Conservation (phyloP, 92 coral and sea anemone species). For the Meandrina meandrites region DNA sequence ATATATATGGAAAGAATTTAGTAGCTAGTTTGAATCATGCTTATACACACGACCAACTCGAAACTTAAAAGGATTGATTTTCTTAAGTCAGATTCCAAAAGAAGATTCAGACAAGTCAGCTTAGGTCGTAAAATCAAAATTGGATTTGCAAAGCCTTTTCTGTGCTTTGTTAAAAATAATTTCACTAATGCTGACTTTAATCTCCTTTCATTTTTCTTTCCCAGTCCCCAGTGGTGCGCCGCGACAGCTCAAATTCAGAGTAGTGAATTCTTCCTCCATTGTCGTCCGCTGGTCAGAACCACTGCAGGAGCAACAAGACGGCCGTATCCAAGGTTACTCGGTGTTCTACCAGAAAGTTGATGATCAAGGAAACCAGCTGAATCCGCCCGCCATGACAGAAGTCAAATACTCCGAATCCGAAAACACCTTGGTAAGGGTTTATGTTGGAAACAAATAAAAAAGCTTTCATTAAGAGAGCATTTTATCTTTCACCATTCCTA, state of each 20-base stretch:
- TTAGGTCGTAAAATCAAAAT: too few relatives aligned
- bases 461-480: neutral
- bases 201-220: neutral
- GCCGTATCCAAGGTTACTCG: conserved; percentile 79
- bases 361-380: conserved; percentile 67
- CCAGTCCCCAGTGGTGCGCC: conserved; percentile 94
- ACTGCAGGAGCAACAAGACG: conserved; percentile 68
- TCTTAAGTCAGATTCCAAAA: too few relatives aligned
- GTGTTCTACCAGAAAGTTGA: conserved; percentile 74
- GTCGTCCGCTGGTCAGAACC: conserved; percentile 80
- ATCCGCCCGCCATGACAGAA: conserved; percentile 53
- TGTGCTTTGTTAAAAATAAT: too few relatives aligned
- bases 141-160: too few relatives aligned
- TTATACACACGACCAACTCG: too few relatives aligned
- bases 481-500: too few relatives aligned
- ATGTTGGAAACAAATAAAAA: neutral
- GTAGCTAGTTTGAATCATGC: too few relatives aligned
- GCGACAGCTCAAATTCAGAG: conserved; percentile 64
- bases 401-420: conserved; percentile 59
- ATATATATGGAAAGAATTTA: too few relatives aligned
- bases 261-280: conserved; percentile 78
- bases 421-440: conserved; percentile 57
- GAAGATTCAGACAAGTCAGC: too few relatives aligned
- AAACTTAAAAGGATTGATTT: too few relatives aligned
- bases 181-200: neutral